Evolutionary conservation across 2,797 vertebrate genomes (phyloP).

Genomic region (Pyrocephalus nanus): DNA sequence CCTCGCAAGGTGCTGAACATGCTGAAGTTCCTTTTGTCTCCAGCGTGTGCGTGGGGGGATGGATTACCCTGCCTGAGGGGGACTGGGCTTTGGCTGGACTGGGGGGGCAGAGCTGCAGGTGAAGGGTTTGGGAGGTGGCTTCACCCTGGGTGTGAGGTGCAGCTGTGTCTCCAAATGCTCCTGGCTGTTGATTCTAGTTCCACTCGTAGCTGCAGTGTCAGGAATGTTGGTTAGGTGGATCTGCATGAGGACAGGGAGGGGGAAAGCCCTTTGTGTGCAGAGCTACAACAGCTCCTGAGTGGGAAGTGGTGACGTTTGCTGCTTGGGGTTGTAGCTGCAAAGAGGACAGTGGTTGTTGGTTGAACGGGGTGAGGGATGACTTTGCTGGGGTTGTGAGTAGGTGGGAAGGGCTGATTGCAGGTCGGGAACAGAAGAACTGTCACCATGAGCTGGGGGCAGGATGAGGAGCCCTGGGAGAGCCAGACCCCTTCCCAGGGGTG

Average conservation of each 20-base stretch:
- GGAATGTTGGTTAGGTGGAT: fast-evolving
- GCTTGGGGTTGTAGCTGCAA: background rate
- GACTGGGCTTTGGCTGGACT: background rate
- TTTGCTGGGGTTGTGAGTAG: background rate
- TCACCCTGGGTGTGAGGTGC: fast-evolving
- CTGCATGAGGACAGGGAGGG: fast-evolving
- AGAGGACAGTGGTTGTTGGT: fast-evolving
- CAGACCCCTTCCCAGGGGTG: background rate
- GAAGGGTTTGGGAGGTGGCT: background rate
- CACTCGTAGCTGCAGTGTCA: fast-evolving
- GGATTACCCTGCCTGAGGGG: background rate
- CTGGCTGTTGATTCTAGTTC: fast-evolving
- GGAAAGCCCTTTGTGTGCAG: background rate
- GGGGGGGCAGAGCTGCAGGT: background rate
- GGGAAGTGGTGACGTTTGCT: background rate
- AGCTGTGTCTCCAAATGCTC: background rate
- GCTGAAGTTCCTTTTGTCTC: conserved; percentile 36
- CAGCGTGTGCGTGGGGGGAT: background rate
- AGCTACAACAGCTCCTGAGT: fast-evolving
- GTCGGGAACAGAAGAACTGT: background rate
- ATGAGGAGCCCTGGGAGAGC: background rate
- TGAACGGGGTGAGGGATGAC: fast-evolving
- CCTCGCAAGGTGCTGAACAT: conserved; percentile 36
- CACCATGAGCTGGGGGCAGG: background rate
- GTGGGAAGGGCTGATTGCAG: background rate